These are phyloP conservation scores for Oeneis ivallda DNA, from an alignment of 2,888 invertebrate genomes.

Conservation along the genomic window DNA sequence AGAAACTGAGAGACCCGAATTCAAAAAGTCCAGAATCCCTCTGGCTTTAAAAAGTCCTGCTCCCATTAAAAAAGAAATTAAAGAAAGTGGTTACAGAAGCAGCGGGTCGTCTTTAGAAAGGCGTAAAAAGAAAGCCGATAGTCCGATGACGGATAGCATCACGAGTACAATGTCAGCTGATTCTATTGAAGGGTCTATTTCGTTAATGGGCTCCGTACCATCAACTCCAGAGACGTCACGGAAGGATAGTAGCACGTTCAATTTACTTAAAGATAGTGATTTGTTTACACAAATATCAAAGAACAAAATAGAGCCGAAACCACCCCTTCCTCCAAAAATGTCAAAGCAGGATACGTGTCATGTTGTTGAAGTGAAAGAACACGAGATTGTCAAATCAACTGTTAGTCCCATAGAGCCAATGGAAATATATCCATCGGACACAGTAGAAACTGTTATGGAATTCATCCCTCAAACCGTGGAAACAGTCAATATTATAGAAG, in stretches of 20 bases:
- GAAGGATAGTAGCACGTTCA: conserved; percentile 82
- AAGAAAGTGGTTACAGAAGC: conserved; percentile 56
- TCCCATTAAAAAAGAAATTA: conserved; percentile 62
- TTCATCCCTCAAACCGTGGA: conserved; percentile 80
- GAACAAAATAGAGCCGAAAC: conserved; percentile 57
- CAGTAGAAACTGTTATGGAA: conserved; percentile 77
- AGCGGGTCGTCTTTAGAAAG: conserved; percentile 60
- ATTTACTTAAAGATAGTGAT: conserved; percentile 84
- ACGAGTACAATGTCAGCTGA: conserved; percentile 50
- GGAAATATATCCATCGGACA: conserved; percentile 73
- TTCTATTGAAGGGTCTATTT: conserved; percentile 48
- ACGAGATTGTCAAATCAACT: conserved; percentile 85
- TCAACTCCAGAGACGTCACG: conserved; percentile 65
- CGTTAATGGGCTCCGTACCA: conserved; percentile 46
- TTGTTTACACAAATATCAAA: conserved; percentile 86
- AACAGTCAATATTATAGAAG: conserved; percentile 79
- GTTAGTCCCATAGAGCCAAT: conserved; percentile 67
- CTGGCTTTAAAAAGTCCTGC: conserved; percentile 68
- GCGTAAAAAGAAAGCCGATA: conserved; percentile 40
- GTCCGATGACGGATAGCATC: conserved; percentile 46
- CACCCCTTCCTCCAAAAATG: conserved; percentile 33
- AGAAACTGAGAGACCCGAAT: conserved; percentile 62
- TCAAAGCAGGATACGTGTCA: conserved; percentile 64
- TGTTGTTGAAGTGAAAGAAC: conserved; percentile 86
- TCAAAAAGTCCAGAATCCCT: conserved; percentile 73